Percentiles rank a stretch among this genome's conserved stretches.
Conservation (phyloP, 2,797 vertebrate species). For the Cacajao melanocephalus region DNA sequence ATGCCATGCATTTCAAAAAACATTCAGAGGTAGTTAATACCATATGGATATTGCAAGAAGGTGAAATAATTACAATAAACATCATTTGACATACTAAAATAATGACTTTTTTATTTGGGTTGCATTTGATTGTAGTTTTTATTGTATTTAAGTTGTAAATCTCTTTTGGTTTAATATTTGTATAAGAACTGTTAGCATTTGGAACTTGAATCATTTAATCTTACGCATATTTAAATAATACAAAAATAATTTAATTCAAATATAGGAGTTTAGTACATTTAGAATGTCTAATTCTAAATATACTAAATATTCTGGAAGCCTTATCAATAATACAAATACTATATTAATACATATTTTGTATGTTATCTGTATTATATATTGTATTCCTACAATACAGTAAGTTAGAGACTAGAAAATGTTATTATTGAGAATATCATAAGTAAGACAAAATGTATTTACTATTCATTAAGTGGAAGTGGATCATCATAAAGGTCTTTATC, state of each 20-base stretch:
- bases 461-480: not conserved
- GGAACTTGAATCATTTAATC: not conserved
- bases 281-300: too few relatives aligned
- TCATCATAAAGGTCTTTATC: not conserved
- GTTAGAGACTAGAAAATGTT: not conserved
- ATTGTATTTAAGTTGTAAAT: constrained; percentile 17
- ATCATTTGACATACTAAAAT: not conserved
- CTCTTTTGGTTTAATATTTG: not conserved
- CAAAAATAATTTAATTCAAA: constrained; percentile 20
- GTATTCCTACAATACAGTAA: not conserved
- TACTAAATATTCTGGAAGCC: not conserved
- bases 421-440: not conserved
- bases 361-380: not conserved
- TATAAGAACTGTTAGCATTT: not conserved
- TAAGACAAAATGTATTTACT: not conserved
- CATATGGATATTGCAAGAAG: not conserved
- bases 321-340: not conserved
- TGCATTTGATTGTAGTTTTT: constrained; percentile 1
- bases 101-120: not conserved
- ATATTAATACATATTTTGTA: not conserved
- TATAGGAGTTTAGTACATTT: not conserved
- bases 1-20: not conserved
- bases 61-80: not conserved
- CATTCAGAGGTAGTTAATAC: not conserved
- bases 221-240: not conserved